Evolutionary conservation across 2,797 vertebrate genomes (phyloP), one percentile per base, ranked within the genome.

Genomic region (Xenopus petersii): DNA sequence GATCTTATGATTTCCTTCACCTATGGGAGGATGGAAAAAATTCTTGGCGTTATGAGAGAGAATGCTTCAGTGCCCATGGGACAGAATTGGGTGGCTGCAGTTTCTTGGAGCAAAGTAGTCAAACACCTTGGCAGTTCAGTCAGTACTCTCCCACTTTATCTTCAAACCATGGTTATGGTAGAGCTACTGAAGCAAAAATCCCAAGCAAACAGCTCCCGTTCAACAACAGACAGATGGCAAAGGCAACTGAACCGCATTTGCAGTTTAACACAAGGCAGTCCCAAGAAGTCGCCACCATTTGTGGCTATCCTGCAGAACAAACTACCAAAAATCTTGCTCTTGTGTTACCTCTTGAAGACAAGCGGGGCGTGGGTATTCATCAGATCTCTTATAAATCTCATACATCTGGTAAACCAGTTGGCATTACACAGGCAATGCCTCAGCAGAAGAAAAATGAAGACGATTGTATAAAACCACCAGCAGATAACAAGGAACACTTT

Each of bases 401-500:
- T 42, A 42, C 36, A 42, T 42, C 85, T 0, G 90, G 87, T 74
- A 88, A 87, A 77, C 83, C 89, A 3, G 74, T 85, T 1, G 85
- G 83, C 36, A 81, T 91, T 0, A 86, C 87, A 61, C 92, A 92
- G 74, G 91, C 89, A 3, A 12, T 84, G 54, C 86, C 90, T 4
- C 89, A 89, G 66, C 77, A 88, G 10, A 80, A 79, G 67, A 67
- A 36, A 1, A 64, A 81, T 60, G 17, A 8, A 30, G n/a, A 74
- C 11, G 85, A 86, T 80, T 48, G 81, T 26, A 11, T 56, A 10
- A 81, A 81, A 8, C 33, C 80, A 77, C 58, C 59, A 0, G 81
- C 81, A 30, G 10, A 74, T 82, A 83, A 84, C 12, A 26, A 82
- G 2, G 88, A 88, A 71, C 82, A 82, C 81, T 79, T 84, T 15